Evolutionary conservation across 92 coral and sea anemone genomes (phyloP).

Genomic region (Galaxea fascicularis): DNA sequence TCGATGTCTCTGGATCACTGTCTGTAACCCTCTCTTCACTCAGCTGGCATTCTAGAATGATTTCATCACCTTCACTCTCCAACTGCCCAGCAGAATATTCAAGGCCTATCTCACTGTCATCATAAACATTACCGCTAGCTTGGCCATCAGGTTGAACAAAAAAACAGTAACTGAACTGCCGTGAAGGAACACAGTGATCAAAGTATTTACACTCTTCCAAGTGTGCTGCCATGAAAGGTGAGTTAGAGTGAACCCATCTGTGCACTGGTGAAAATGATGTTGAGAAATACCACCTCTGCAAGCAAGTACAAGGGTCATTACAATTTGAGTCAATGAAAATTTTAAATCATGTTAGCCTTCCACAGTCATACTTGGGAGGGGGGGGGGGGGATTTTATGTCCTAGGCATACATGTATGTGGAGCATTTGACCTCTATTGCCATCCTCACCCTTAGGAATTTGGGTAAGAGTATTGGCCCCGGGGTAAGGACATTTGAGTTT

Average conservation of each 20-base stretch:
- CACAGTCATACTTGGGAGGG: too few relatives aligned
- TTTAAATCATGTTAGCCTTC: too few relatives aligned
- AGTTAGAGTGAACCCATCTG: slow-evolving; percentile 85
- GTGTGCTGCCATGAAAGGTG: slow-evolving; percentile 91
- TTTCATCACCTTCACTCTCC: slow-evolving; percentile 14
- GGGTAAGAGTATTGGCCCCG: too few relatives aligned
- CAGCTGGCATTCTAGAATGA: slow-evolving; percentile 32
- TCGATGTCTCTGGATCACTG: slow-evolving; percentile 20
- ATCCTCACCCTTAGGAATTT: too few relatives aligned
- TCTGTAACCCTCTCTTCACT: slow-evolving; percentile 14
- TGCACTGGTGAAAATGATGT: slow-evolving; percentile 82
- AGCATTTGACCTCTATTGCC: too few relatives aligned
- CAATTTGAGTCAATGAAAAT: too few relatives aligned
- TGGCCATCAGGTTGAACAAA: slow-evolving; percentile 7
- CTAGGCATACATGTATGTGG: too few relatives aligned
- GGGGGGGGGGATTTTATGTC: too few relatives aligned
- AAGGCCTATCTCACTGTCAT: slow-evolving; percentile 16
- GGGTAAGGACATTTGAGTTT: too few relatives aligned
- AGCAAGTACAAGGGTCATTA: background rate
- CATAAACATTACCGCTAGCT: background rate
- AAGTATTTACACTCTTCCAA: slow-evolving; percentile 88
- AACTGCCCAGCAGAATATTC: slow-evolving; percentile 23
- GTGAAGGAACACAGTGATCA: slow-evolving; percentile 67
- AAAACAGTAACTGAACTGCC: slow-evolving; percentile 76
- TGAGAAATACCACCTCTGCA: slow-evolving; percentile 95